Evolutionary conservation across 2,113 vertebrate genomes (phyloP), one percentile per base, ranked within the genome.

Genomic region (Cheilinus undulatus): DNA sequence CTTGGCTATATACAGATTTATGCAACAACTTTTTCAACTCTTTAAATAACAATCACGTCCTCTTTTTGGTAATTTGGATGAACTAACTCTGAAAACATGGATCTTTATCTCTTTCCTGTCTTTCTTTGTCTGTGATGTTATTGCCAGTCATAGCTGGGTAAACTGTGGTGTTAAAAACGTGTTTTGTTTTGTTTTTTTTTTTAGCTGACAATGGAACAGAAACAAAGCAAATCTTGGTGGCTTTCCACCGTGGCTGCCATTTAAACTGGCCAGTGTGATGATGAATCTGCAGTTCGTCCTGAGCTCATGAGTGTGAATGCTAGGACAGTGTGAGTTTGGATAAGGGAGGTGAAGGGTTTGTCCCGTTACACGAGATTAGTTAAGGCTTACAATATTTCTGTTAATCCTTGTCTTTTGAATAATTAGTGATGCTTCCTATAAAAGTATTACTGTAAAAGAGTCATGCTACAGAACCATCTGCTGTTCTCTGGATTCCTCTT

Each of bases 391-490:
- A 83, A 83, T 63, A 73, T 73, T 71, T 78, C 24, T 45, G 51
- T 30, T 51, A 48, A 76, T 65, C 42, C 54, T 63, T 5, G n/a
- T 80, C 51, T 70, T 59, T 56, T 66, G 7, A 75, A 74, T 83
- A 59, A 34, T 56, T 66, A 49, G 54, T 45, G 61, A 64, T 54
- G 64, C 65, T 23, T 66, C 62, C 76, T 90, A 83, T 84, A 89
- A 89, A 91, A 86, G 84, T 80, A 54, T 69, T 64, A 79, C 58
- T 80, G 78, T 60, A 73, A 76, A n/a, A 92, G 86, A 89, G 76
- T 91, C 89, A 88, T 91, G 91, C 92, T 92, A 91, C 90, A 81
- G 77, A 78, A 76, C 50, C 34, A 67, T 80, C 45, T 70, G 85
- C 71, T 53, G 34, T 80, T 74, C 60, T 36, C 82, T 73, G 85